Evolutionary conservation across 2,888 invertebrate genomes (phyloP), one percentile per base, ranked within the genome.

Genomic region (Prenolepis imparis): DNA sequence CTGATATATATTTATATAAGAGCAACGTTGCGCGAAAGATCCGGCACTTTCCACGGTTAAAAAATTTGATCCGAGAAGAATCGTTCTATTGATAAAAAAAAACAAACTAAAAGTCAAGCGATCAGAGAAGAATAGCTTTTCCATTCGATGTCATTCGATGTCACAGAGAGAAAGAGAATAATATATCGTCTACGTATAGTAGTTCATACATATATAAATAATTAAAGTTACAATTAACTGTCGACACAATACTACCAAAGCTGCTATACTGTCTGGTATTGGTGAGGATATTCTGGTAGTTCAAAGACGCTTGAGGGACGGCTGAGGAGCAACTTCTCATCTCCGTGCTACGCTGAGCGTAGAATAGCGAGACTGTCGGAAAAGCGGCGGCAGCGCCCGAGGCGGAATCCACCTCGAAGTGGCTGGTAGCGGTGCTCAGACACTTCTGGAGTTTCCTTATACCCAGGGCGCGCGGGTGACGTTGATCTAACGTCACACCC

Each of bases 381-480:
- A 87, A 85, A 87, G 84, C 84, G 85, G 84, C 87, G 82, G 86
- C 84, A 41, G 59, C 48, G n/a, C 74, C 68, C 74, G 85, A 75
- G 80, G 86, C 82, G 75, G 90, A 72, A 77, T 90, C 90, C 88
- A 90, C 96, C 95, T 96, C 97, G 95, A 97, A 97, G 96, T 97
- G 97, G 95, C 97, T 97, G 96, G 97, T 97, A 95, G 98, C 97
- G 61, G 94, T 94, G 95, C 97, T 97, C 96, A 97, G 97, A 96
- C 98, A 98, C 97, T 98, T 98, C 97, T 97, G 97, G 96, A 98
- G 97, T 96, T 97, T 97, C 96, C 97, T 97, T 96, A 98, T 98
- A 98, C 98, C 98, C 98, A 98, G 98, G 95, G 98, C 98, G 96
- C 98, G 97, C 95, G 98, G 97, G 95, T 98, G 97, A 95, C 97